Conservation (phyloP, 2,113 vertebrate species). For the Protomyctophum bolini region DNA sequence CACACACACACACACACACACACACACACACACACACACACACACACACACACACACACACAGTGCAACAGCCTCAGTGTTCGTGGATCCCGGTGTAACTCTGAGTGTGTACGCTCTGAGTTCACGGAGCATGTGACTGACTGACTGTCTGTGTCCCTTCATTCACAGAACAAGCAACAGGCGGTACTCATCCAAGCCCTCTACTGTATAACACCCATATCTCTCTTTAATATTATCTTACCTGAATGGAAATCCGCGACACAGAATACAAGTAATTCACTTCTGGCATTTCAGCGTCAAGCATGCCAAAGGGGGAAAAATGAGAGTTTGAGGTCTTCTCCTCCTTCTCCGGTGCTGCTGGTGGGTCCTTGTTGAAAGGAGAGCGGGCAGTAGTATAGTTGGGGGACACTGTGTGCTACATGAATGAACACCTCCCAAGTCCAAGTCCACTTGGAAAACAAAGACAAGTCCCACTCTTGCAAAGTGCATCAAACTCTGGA, state of each 20-base stretch:
- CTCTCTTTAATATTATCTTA: constrained; percentile 53
- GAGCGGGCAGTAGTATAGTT: constrained; percentile 18
- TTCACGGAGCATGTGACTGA: too few relatives aligned
- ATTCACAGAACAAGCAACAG: constrained; percentile 49
- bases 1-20: constrained; percentile 1
- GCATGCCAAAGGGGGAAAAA: constrained; percentile 39
- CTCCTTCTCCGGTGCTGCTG: constrained; percentile 15
- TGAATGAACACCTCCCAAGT: constrained; percentile 4
- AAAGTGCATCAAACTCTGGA: not conserved
- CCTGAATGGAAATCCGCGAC: constrained; percentile 73
- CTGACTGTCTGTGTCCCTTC: constrained; percentile 14
- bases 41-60: constrained; percentile 1
- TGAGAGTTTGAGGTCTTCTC: constrained; percentile 11
- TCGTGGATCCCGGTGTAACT: too few relatives aligned
- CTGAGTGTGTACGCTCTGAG: too few relatives aligned
- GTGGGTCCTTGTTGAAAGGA: constrained; percentile 1
- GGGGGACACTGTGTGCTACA: constrained; percentile 32
- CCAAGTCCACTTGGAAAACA: constrained; percentile 38
- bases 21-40: constrained; percentile 15
- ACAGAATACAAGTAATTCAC: constrained; percentile 59
- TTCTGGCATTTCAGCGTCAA: constrained; percentile 76
- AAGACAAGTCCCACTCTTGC: constrained; percentile 20
- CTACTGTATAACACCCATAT: constrained; percentile 9
- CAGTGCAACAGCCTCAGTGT: not conserved
- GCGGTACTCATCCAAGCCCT: constrained; percentile 18